Conservation (phyloP, 2,113 vertebrate genomes). For the Atrichornis clamosus region DNA sequence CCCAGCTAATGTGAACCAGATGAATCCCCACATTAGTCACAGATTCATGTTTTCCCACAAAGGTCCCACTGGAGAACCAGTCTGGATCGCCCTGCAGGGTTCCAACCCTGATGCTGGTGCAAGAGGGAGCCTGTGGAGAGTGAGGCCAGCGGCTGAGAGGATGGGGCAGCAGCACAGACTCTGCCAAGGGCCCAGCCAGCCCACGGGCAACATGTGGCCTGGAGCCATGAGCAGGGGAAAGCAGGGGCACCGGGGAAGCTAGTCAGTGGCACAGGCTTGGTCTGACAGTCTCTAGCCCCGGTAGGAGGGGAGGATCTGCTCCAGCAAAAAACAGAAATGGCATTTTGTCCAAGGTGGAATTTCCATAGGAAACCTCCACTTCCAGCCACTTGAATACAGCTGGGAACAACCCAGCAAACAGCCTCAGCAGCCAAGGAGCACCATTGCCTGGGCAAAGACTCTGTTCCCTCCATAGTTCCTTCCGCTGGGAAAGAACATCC, state of each 20-base stretch:
- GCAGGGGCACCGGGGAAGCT: not conserved
- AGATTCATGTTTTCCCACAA: not conserved
- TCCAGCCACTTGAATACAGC: not conserved
- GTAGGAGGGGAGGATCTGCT: not conserved
- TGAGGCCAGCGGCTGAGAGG: accelerated
- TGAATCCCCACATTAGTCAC: conserved; percentile 22
- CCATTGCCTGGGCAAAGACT: not conserved
- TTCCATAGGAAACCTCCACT: conserved; percentile 37
- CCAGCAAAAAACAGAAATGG: not conserved
- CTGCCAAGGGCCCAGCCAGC: not conserved
- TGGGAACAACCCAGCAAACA: not conserved
- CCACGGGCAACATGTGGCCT: accelerated
- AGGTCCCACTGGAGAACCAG: not conserved
- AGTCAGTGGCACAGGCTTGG: accelerated
- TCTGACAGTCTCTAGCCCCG: accelerated
- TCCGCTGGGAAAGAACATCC: not conserved
- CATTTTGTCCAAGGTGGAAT: not conserved
- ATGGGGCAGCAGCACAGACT: not conserved
- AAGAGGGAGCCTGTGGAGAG: not conserved
- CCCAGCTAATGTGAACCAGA: not conserved
- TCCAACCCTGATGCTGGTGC: not conserved
- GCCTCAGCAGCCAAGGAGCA: not conserved
- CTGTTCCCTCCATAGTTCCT: not conserved
- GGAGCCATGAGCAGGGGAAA: accelerated
- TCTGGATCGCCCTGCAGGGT: accelerated